Evolutionary conservation across 2,888 invertebrate species (phyloP), one percentile per base, ranked within the genome.

Genomic region (Deilephila elpenor): DNA sequence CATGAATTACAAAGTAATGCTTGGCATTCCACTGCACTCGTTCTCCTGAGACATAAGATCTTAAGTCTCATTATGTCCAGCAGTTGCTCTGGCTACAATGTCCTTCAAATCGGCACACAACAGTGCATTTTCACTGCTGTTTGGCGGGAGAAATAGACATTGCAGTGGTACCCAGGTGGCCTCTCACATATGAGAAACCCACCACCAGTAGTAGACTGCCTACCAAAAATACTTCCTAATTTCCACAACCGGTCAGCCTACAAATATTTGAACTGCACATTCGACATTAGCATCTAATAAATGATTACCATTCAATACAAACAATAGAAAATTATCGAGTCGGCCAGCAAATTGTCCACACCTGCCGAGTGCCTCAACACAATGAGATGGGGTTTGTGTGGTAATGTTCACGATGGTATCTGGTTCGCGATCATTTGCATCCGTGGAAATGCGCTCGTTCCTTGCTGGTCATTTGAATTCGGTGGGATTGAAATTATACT

Each of bases 251-350:
- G 7, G 19, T 61, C 29, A 61, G 2, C 29, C 4, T 32, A 34
- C 3, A 17, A 19, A 6, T 17, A 17, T 32, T 34, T 0, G n/a
- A 34, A 4, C 19, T 1, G 44, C 25, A 51, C 17, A 67, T 25
- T 67, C 20, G 17, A 44, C 44, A 25, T 67, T 51, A 25, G 17
- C 51, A 51, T 20, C 3, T n/a, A 64, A 51, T 67, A 67, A 67
- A 67, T 25, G 14, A 67, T 44, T 25, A 44, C 14, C 67, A 67
- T 67, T 51, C 44, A 62, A 67, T 67, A 25, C 17, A 37, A 67
- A 51, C 67, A 67, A 67, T 67, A 51, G 51, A 25, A 67, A 67
- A 67, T 67, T 67, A 67, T 67, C 67, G 44, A 29, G 20, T 44
- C 37, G 32, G 20, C 17, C 14, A 67, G 44, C 67, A 67, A 67